Conservation (phyloP, 1,140 invertebrate species). For the Myzus persicae region DNA sequence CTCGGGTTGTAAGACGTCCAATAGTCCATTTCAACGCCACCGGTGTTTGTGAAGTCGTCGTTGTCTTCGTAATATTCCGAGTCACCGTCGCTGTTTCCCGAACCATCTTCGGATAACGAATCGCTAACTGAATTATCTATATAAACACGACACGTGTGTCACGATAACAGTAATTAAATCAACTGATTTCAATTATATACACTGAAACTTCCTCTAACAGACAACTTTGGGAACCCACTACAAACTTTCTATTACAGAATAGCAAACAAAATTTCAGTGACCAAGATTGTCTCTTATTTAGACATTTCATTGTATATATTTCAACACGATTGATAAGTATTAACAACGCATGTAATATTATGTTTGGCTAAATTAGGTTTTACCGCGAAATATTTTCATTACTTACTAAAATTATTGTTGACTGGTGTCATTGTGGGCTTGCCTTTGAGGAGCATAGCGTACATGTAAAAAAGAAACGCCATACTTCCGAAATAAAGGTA, state of each 20-base stretch:
- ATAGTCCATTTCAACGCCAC: not conserved
- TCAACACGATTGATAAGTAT: no score
- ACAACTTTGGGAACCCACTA: no score
- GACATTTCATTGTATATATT: no score
- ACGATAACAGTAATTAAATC: not conserved
- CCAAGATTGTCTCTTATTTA: no score
- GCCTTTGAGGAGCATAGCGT: slow-evolving; percentile 77
- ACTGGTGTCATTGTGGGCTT: slow-evolving; percentile 63
- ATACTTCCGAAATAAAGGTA: slow-evolving; percentile 91
- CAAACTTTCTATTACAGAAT: no score
- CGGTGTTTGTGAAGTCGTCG: not conserved
- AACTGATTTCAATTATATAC: not conserved
- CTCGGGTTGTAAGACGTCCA: slow-evolving; percentile 51
- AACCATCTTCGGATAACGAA: not conserved
- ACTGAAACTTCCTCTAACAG: no score
- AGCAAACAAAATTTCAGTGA: no score
- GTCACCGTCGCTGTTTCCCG: not conserved
- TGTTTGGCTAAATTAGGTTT: not conserved
- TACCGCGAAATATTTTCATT: not conserved
- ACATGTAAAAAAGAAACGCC: slow-evolving; percentile 87
- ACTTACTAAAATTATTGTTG: slow-evolving; percentile 57
- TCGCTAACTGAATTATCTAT: slow-evolving; percentile 29
- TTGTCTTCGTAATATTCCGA: slow-evolving; percentile 40
- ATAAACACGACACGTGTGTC: not conserved
- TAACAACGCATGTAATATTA: not conserved